These are phyloP conservation scores for Hemistola chrysoprasaria DNA, from an alignment of 2,888 invertebrate species.

Conservation along the genomic window DNA sequence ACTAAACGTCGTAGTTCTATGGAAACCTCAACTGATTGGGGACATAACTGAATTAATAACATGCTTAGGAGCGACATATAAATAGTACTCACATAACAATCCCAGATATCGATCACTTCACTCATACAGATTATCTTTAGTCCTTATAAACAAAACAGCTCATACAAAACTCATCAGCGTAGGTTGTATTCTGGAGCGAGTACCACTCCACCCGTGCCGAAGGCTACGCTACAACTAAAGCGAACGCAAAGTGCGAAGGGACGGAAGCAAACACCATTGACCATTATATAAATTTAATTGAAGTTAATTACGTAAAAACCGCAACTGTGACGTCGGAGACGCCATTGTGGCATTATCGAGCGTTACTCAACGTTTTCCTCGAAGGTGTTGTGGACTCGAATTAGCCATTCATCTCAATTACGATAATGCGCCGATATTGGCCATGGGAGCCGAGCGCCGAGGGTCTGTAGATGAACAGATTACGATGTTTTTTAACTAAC, in stretches of 20 bases:
- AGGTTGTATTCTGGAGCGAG: not conserved
- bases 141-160: slow-evolving; percentile 1
- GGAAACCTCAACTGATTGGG: slow-evolving; percentile 25
- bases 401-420: slow-evolving; percentile 59
- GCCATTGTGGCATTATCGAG: slow-evolving; percentile 37
- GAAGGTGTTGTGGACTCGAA: slow-evolving; percentile 36
- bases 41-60: slow-evolving; percentile 26
- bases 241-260: slow-evolving; percentile 46
- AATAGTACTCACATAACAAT: slow-evolving; percentile 22
- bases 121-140: not conserved
- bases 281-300: slow-evolving; percentile 70
- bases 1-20: slow-evolving; percentile 27
- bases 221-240: slow-evolving; percentile 45
- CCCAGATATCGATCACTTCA: slow-evolving; percentile 5
- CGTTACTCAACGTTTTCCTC: slow-evolving; percentile 41
- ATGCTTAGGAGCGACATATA: slow-evolving; percentile 1
- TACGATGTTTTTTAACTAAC: slow-evolving; percentile 8
- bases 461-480: slow-evolving; percentile 6
- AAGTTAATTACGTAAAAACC: slow-evolving; percentile 66
- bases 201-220: slow-evolving; percentile 31
- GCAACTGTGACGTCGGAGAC: slow-evolving; percentile 52
- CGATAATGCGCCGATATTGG: slow-evolving; percentile 38
- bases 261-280: slow-evolving; percentile 61
- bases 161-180: slow-evolving; percentile 3
- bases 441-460: slow-evolving; percentile 13